Percentiles rank a stretch among this genome's conserved stretches.
Evolutionary conservation across 37 sponge, comb jelly and placozoan species (phyloP).

Genomic region (Spongia lamella): DNA sequence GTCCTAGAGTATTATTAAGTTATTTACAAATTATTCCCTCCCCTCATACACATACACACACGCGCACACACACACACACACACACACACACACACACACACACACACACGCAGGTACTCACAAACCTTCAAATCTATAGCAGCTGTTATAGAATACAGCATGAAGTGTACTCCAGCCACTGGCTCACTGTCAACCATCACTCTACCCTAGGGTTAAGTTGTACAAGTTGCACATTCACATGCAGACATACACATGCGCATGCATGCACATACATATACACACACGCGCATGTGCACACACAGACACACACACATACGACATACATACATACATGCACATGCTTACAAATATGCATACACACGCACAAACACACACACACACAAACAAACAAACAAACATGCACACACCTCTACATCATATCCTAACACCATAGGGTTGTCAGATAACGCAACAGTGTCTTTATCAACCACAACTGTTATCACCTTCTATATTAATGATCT

Average conservation of each 20-base stretch:
- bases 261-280: conserved; percentile 8
- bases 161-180: conserved; percentile 56
- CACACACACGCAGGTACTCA: neutral
- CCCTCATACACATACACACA: too few species aligned
- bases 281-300: neutral
- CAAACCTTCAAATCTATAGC: neutral
- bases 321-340: conserved; percentile 9
- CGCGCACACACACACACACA: too few species aligned
- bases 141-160: conserved; percentile 22
- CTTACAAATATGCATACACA: conserved; percentile 11
- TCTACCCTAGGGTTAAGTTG: conserved; percentile 53
- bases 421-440: conserved; percentile 52
- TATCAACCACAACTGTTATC: conserved; percentile 35
- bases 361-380: conserved; percentile 15
- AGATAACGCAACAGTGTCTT: conserved; percentile 27
- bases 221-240: neutral
- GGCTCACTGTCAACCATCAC: conserved; percentile 54
- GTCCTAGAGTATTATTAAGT: neutral
- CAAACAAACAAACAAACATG: neutral
- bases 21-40: too few species aligned
- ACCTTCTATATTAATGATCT: conserved; percentile 19
- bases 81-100: neutral
- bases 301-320: conserved; percentile 3
- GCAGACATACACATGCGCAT: neutral
- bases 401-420: conserved; percentile 75